Evolutionary conservation across 2,797 vertebrate genomes (phyloP), one percentile per base, ranked within the genome.

Genomic region (Lophius americanus): DNA sequence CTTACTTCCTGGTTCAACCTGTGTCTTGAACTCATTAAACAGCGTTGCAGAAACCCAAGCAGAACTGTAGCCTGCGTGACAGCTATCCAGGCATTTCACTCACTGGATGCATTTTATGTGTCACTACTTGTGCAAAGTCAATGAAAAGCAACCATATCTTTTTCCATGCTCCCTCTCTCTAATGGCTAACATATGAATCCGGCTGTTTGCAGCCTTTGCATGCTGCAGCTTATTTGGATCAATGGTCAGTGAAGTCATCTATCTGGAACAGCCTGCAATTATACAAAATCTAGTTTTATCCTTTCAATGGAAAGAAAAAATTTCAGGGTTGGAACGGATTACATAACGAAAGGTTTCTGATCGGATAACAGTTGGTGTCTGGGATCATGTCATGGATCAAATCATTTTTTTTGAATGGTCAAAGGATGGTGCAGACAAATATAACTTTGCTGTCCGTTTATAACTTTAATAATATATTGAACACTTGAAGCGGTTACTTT

Each of bases 1-100:
- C 33, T 44, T 55, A 49, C 44, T 44, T 47, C 23, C 39, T 14
- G 37, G 36, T 58, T 66, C 44, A 49, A 64, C 36, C 11, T 2
- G 9, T 11, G 69, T 57, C 76, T 79, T 85, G 57, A 81, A 54
- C 35, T 83, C 68, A 80, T 85, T 77, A 78, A 81, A 64, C 23
- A 13, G 67, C 47, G 63, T 57, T 6, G 12, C 75, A 69, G 65
- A 73, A 79, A 65, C 62, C 56, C 50, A 60, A 53, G 60, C 44
- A 35, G 51, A 5, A 66, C 76, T 60, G 13, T 76, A 68, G 73
- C 68, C 41, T 66, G 51, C 52, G 12, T 69, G 64, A 75, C 60
- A 71, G 57, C 42, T 7, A 46, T 64, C 64, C 67, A 72, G 56
- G 43, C 46, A 12, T 70, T 78, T 81, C 56, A 68, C 65, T 76